Evolutionary conservation across 2,797 vertebrate species (phyloP), one percentile per base, ranked within the genome.

Genomic region (Spea hammondii): DNA sequence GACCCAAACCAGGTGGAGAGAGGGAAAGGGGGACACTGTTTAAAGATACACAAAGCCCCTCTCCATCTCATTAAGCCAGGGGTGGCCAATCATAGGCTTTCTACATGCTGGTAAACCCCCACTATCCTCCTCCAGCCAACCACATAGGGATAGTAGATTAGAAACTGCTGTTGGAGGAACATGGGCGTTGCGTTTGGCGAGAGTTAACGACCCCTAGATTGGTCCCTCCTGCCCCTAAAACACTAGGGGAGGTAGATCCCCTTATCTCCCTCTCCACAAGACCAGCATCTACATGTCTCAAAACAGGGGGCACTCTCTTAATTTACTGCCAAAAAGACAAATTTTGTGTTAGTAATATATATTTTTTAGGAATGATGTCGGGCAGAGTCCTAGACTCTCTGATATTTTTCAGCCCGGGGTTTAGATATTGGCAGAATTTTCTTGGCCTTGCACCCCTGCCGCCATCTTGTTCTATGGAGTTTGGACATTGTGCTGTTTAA

Each of bases 401-500:
- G 32, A 32, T 32, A 32, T 32, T 32, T 32, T 32, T 32, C 14
- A 46, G 11, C 44, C 11, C 4, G 11, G 12, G 8, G 14, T 11
- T 49, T 69, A 50, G 1, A 72, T 46, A 32, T 32, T 55, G 45
- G 47, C 59, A 48, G 74, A 5, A 5, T 49, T 10, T 32, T 51
- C 48, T 69, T 46, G 51, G 60, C 17, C 53, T 55, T 67, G 74
- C 32, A 59, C 53, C 75, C 71, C 70, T 17, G 13, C 12, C 9
- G n/a, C 44, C 48, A 53, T n/a, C 9, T 50, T 6, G 60, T 59
- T 68, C 77, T 50, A 65, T 69, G 65, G 70, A 79, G 48, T 17
- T 32, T 46, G 78, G 79, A 67, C 50, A 77, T 82, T 82, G 79
- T 82, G 79, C 79, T 82, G 79, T 82, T 82, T 54, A 64, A 48